Percentiles rank a stretch among this genome's conserved stretches.
These are phyloP conservation scores for Poecilia latipinna DNA, from an alignment of 2,113 vertebrate genomes.

Conservation along the genomic window DNA sequence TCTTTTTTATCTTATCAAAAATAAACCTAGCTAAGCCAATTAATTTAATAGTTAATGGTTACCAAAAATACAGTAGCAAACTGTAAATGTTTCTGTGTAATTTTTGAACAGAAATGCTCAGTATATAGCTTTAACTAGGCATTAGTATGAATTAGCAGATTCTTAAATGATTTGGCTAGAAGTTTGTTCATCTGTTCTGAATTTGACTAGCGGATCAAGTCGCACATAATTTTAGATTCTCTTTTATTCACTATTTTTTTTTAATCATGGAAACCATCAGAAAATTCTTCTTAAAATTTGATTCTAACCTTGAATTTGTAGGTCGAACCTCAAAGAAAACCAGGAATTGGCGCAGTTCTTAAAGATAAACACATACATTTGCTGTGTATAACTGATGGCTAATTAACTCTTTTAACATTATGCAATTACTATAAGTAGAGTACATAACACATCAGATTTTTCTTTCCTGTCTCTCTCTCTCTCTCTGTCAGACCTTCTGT, in stretches of 20 bases:
- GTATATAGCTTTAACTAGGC: background rate
- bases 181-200: no score
- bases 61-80: no score
- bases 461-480: background rate
- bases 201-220: no score
- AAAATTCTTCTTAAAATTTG: no score
- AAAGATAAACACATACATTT: background rate
- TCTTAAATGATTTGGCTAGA: no score
- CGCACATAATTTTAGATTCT: background rate
- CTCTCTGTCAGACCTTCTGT: background rate
- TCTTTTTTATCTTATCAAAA: no score
- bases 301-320: background rate
- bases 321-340: background rate
- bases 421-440: background rate
- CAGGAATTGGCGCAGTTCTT: background rate
- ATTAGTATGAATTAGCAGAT: no score
- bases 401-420: background rate
- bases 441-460: background rate
- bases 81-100: no score
- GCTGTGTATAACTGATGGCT: no score
- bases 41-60: no score
- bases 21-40: no score
- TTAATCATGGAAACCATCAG: background rate
- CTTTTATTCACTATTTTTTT: no score
- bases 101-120: background rate